phyloP scores from a whole-genome alignment of 2,113 vertebrate species.

The Pseudopipra pipra region DNA sequence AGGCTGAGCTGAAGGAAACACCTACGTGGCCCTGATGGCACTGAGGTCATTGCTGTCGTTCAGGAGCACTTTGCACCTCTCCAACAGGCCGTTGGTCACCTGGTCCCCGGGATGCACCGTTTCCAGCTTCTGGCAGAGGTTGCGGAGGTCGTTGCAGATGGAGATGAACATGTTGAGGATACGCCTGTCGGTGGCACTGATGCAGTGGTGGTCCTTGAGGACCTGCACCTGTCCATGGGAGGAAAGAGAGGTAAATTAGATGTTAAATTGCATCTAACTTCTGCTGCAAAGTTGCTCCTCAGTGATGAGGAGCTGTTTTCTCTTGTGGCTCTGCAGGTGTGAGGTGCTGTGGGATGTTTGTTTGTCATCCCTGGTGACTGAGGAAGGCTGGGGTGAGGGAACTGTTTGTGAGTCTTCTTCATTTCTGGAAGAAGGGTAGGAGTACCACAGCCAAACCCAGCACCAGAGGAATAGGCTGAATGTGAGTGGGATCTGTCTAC shows the following conservation, averaged over 20 bases:
- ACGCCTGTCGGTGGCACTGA: slow-evolving; percentile 73
- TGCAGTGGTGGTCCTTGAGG: slow-evolving; percentile 78
- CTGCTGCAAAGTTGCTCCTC: background rate
- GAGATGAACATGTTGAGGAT: slow-evolving; percentile 78
- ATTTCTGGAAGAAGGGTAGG: background rate
- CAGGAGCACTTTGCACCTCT: slow-evolving; percentile 75
- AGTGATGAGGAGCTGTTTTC: background rate
- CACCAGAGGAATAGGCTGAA: background rate
- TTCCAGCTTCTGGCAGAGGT: slow-evolving; percentile 68
- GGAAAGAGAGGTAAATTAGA: background rate
- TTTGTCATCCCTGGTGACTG: background rate
- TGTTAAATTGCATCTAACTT: background rate
- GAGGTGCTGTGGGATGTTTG: background rate
- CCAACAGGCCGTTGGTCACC: slow-evolving; percentile 42
- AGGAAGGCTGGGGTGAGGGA: background rate
- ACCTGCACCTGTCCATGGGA: slow-evolving; percentile 70
- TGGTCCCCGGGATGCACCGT: slow-evolving; percentile 2
- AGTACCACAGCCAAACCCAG: background rate
- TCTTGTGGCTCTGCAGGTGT: background rate
- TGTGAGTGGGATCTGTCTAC: fast-evolving
- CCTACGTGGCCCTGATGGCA: slow-evolving; percentile 78
- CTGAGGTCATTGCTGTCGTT: slow-evolving; percentile 76
- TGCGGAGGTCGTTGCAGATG: slow-evolving; percentile 70
- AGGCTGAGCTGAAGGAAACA: background rate
- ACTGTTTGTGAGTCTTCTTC: background rate